Evolutionary conservation across 2,888 invertebrate genomes (phyloP), one percentile per base, ranked within the genome.

Genomic region (Ectemnius continuus): DNA sequence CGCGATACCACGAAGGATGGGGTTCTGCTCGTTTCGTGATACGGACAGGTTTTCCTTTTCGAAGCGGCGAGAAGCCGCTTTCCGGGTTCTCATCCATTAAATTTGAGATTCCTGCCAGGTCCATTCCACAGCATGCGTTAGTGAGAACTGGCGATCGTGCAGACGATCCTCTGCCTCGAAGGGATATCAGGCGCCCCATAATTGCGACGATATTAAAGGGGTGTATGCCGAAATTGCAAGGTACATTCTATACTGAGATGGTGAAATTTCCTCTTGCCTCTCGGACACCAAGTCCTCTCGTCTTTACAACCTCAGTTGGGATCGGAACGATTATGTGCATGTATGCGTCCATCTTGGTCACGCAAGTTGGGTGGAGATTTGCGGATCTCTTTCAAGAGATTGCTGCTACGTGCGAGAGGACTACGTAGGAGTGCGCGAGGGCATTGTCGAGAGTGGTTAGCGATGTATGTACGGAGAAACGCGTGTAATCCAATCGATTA

Each of bases 1-100:
- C 65, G 47, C 58, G 73, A 68, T 76, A 68, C 71, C 63, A 57
- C 66, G 68, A 61, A 67, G 76, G 75, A 79, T 79, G 78, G 11
- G 73, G 78, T 77, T 72, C 84, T 80, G 83, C 83, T 81, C 81
- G 79, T 77, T 76, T 66, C 84, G 69, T 79, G 79, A 78, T 61
- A 73, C 71, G 70, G 84, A 84, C 84, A 84, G 84, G 84, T 84
- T 84, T 84, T 83, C 74, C 78, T 73, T 78, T 69, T 61, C 67
- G 75, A 64, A 72, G 79, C 71, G 68, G 60, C 65, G 57, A 26
- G 67, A 67, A 63, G 68, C 70, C 84, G 76, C 79, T 83, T 84
- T 79, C 79, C 81, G 81, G 84, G 80, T 80, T 79, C 84, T 82
- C 83, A 82, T 77, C 58, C 77, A 61, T 65, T 61, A 73, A 71